Evolutionary conservation across 2,113 vertebrate genomes (phyloP).

Genomic region (Eptesicus fuscus): DNA sequence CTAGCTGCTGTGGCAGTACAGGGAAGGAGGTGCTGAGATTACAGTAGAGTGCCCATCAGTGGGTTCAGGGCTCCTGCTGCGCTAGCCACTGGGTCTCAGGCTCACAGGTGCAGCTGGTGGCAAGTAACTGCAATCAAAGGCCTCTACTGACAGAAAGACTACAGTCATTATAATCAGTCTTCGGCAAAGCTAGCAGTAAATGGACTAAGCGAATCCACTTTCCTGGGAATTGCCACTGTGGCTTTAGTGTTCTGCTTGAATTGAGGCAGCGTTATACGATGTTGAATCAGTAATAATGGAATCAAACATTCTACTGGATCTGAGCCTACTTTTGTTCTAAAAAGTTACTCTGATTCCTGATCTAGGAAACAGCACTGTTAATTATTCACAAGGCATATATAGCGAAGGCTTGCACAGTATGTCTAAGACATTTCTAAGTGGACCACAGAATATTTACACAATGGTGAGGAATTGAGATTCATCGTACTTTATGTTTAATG

Average conservation of each 20-base stretch:
- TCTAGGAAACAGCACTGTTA: constrained; percentile 15
- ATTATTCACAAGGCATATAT: constrained; percentile 20
- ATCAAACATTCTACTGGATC: constrained; percentile 38
- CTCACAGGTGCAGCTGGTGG: constrained; percentile 43
- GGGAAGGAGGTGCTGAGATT: constrained; percentile 30
- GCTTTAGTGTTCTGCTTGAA: constrained; percentile 62
- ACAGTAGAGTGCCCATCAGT: constrained; percentile 30
- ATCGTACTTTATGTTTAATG: background rate
- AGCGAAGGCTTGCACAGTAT: background rate
- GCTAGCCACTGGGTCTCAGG: background rate
- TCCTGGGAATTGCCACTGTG: constrained; percentile 54
- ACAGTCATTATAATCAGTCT: constrained; percentile 70
- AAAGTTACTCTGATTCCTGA: constrained; percentile 36
- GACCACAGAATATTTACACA: background rate
- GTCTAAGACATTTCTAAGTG: background rate
- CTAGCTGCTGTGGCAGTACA: constrained; percentile 35
- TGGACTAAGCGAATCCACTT: constrained; percentile 46
- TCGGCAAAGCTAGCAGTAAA: constrained; percentile 55
- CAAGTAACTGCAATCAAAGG: constrained; percentile 68
- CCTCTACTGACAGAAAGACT: constrained; percentile 54
- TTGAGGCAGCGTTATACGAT: background rate
- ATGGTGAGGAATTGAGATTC: background rate
- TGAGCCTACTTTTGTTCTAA: constrained; percentile 2
- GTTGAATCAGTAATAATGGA: constrained; percentile 42
- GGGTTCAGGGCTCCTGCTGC: background rate